phyloP scores from a whole-genome alignment of 2,113 vertebrate genomes.

The Hyla sarda region DNA sequence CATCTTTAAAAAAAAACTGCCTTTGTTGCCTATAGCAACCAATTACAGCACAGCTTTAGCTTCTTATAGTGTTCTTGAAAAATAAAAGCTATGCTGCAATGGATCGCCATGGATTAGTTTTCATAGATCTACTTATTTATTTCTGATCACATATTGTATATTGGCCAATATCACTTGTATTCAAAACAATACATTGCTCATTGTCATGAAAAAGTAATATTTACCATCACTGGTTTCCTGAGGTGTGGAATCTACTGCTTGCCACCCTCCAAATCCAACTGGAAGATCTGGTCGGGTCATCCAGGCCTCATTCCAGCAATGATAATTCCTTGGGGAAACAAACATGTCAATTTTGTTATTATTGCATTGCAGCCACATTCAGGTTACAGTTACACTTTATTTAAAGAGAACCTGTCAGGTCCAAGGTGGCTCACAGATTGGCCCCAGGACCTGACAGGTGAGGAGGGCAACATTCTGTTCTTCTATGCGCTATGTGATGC shows the following conservation, averaged over 20 bases:
- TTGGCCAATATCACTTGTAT: background rate
- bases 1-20: too few species aligned
- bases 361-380: background rate
- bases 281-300: constrained; percentile 94
- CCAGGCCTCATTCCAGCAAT: constrained; percentile 97
- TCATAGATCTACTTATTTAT: too few species aligned
- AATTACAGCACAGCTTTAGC: too few species aligned
- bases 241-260: constrained; percentile 92
- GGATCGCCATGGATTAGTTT: too few species aligned
- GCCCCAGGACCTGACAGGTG: too few species aligned
- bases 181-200: background rate
- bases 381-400: background rate
- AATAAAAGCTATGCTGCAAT: too few species aligned
- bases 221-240: constrained; percentile 97
- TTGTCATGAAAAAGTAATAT: background rate
- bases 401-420: too few species aligned
- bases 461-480: too few species aligned
- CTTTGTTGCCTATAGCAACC: too few species aligned
- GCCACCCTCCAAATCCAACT: constrained; percentile 93
- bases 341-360: background rate
- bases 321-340: constrained; percentile 87
- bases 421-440: too few species aligned
- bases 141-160: background rate
- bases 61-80: too few species aligned
- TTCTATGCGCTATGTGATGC: too few species aligned